A percentile compares a stretch with the other conserved stretches of the same genome.
Conservation (phyloP, 2,797 vertebrate species). For the Sebastiscus tertius region DNA sequence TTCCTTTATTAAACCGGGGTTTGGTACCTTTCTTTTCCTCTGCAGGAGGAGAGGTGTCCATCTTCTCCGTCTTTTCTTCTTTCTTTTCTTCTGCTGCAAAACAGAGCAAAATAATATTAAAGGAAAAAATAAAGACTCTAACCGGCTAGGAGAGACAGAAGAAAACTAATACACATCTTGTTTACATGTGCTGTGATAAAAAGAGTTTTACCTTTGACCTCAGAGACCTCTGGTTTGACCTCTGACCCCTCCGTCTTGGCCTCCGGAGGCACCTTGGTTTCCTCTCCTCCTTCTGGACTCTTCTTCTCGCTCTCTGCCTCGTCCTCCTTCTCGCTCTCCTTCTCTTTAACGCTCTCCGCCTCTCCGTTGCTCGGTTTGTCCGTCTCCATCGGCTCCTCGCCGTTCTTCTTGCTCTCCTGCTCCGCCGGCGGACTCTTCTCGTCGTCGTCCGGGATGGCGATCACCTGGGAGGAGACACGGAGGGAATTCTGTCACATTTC, state of each 20-base stretch:
- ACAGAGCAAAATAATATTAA: background rate
- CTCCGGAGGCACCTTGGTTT: conserved; percentile 62
- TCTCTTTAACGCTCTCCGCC: conserved; percentile 43
- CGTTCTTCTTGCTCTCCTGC: conserved; percentile 66
- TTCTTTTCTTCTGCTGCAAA: conserved; percentile 75
- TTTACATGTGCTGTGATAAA: too few relatives aligned
- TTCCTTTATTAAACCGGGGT: background rate
- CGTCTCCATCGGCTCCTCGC: conserved; percentile 70
- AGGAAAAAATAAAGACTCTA: too few relatives aligned
- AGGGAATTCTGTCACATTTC: background rate
- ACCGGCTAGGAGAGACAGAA: too few relatives aligned
- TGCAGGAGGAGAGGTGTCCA: conserved; percentile 75
- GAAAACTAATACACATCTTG: too few relatives aligned
- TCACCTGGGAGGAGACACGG: conserved; percentile 63
- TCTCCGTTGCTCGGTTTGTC: conserved; percentile 73
- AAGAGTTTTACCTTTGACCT: conserved; percentile 75
- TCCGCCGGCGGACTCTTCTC: conserved; percentile 65
- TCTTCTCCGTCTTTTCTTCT: conserved; percentile 76
- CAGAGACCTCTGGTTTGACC: conserved; percentile 70
- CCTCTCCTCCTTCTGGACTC: conserved; percentile 62
- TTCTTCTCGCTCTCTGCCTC: conserved; percentile 65
- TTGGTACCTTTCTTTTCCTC: conserved; percentile 88
- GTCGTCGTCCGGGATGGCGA: conserved; percentile 79
- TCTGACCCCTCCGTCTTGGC: conserved; percentile 69
- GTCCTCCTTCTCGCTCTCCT: conserved; percentile 48